A percentile compares a stretch with the other conserved stretches of the same genome.
phyloP scores from a whole-genome alignment of 1,140 invertebrate genomes.

The Probaryconus sp. region DNA sequence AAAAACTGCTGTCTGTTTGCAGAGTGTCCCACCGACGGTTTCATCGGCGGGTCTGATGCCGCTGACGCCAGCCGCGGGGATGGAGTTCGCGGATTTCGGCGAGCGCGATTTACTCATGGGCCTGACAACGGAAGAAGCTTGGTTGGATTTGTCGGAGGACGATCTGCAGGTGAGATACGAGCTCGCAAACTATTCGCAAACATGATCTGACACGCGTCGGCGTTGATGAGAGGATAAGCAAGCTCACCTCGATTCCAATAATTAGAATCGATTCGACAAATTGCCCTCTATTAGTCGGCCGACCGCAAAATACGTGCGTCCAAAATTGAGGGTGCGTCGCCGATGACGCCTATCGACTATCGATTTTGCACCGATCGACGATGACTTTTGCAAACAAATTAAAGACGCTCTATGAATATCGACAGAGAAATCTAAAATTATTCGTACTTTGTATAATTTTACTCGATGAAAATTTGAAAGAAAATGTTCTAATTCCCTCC shows the following conservation, averaged over 20 bases:
- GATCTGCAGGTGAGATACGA: constrained; percentile 70
- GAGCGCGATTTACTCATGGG: constrained; percentile 87
- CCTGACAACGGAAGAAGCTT: constrained; percentile 81
- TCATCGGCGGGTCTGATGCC: constrained; percentile 75
- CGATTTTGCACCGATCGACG: too few relatives aligned
- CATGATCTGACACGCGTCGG: not conserved
- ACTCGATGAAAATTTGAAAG: too few relatives aligned
- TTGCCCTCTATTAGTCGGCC: constrained; percentile 34
- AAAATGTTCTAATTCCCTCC: too few relatives aligned
- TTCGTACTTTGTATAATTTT: too few relatives aligned
- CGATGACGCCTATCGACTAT: too few relatives aligned
- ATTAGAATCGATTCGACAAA: constrained; percentile 42
- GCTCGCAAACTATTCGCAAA: not conserved
- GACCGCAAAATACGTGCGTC: constrained; percentile 28
- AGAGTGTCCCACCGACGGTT: constrained; percentile 75
- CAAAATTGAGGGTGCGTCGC: not conserved
- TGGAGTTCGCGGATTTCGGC: constrained; percentile 90
- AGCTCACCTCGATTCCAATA: not conserved
- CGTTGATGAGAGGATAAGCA: not conserved
- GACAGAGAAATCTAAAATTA: constrained; percentile 6
- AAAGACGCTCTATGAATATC: not conserved
- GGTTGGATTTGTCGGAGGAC: constrained; percentile 74
- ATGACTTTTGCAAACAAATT: too few relatives aligned
- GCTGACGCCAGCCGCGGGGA: constrained; percentile 79
- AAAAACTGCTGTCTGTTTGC: constrained; percentile 38